These are phyloP conservation scores for Damaliscus lunatus DNA, from an alignment of 2,113 vertebrate species.

Conservation along the genomic window DNA sequence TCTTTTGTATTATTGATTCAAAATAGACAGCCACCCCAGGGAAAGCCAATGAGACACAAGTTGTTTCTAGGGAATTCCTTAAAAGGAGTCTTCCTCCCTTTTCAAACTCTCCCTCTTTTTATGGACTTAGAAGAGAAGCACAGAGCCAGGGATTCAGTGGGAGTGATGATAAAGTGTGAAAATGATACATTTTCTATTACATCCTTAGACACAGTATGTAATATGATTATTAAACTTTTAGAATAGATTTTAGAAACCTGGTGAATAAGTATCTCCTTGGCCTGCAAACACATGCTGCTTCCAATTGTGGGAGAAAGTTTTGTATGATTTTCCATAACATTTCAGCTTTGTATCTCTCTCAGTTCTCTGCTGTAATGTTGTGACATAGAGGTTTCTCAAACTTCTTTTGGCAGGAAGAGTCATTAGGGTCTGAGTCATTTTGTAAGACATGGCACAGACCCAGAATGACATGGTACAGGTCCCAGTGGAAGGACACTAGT, in stretches of 20 bases:
- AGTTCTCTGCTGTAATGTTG: background rate
- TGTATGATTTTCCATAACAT: background rate
- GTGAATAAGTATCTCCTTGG: background rate
- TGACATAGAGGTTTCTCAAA: background rate
- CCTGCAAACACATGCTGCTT: background rate
- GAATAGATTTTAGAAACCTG: background rate
- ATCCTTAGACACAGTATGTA: background rate
- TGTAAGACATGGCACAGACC: background rate
- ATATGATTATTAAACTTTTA: background rate
- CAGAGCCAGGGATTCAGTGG: background rate
- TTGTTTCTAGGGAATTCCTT: background rate
- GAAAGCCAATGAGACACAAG: background rate
- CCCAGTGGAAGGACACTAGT: background rate
- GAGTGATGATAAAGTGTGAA: background rate
- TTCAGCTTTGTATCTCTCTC: background rate
- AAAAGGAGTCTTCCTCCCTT: background rate
- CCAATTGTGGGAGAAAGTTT: background rate
- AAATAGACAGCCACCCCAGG: background rate
- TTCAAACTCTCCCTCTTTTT: background rate
- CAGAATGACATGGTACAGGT: too few species aligned
- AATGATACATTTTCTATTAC: background rate
- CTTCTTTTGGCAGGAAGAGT: background rate
- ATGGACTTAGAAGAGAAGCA: background rate
- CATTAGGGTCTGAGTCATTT: background rate
- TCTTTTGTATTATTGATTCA: background rate